Evolutionary conservation across 1,140 invertebrate genomes (phyloP).

Genomic region (Stratiolaelaps scimitus): DNA sequence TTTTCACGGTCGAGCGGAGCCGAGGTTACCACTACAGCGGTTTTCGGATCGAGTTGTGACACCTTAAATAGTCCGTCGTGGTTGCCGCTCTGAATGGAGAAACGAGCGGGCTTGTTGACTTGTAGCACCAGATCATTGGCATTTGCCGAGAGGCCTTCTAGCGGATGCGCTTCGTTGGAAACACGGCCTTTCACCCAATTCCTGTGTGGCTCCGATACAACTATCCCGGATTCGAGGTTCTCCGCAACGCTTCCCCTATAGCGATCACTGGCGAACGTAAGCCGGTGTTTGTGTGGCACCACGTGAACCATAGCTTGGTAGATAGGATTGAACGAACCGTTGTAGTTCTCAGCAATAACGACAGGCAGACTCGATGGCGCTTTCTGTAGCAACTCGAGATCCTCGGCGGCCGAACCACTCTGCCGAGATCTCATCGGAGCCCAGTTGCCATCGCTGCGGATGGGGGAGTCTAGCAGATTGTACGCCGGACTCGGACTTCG

Average conservation of each 20-base stretch:
- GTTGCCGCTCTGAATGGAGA: background rate
- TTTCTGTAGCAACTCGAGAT: background rate
- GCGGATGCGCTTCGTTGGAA: too few relatives aligned
- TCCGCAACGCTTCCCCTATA: background rate
- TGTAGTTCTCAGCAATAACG: constrained; percentile 14
- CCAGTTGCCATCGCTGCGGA: too few relatives aligned
- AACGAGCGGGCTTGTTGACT: background rate
- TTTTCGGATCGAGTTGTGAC: background rate
- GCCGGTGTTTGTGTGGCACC: constrained; percentile 18
- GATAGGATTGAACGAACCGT: constrained; percentile 13
- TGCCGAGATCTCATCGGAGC: too few relatives aligned
- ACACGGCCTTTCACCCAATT: too few relatives aligned
- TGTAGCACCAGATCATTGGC: background rate
- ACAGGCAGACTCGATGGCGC: constrained; percentile 2
- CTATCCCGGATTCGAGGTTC: background rate
- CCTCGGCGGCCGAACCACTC: background rate
- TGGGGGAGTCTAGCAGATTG: background rate
- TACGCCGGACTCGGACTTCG: background rate
- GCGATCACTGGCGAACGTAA: background rate
- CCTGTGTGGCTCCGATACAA: background rate
- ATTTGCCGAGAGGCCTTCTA: background rate
- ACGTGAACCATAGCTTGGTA: constrained; percentile 23
- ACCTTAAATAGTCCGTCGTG: constrained; percentile 3
- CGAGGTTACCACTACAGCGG: background rate
- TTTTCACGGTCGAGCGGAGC: constrained; percentile 24